These are phyloP conservation scores for Ypsolopha sequella DNA, from an alignment of 2,888 invertebrate genomes.

Conservation along the genomic window DNA sequence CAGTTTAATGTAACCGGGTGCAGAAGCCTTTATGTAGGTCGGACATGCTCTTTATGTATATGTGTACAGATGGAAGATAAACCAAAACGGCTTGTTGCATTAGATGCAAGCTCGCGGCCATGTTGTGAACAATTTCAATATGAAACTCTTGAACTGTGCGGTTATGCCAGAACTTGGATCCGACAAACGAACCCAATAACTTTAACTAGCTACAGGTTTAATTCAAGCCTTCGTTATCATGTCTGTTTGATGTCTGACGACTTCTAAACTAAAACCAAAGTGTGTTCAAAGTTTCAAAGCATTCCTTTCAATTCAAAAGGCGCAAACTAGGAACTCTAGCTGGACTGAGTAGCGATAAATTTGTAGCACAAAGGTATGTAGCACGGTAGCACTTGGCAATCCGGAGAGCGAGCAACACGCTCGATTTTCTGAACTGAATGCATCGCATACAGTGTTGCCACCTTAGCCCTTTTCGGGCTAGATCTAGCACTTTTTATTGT, in stretches of 20 bases:
- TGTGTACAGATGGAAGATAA: no score
- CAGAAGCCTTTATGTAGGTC: no score
- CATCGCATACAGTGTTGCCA: no score
- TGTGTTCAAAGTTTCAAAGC: constrained; percentile 1
- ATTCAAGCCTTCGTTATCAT: no score
- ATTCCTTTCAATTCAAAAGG: neutral
- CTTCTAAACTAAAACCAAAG: no score
- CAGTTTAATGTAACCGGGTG: no score
- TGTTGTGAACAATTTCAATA: constrained; percentile 19
- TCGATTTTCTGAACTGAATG: neutral
- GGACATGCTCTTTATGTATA: no score
- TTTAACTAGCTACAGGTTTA: neutral
- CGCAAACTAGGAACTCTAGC: neutral
- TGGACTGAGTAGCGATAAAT: neutral
- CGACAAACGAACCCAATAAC: neutral
- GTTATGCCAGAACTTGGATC: neutral
- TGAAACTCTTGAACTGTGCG: constrained; percentile 15
- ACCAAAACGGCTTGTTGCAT: no score
- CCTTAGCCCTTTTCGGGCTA: no score
- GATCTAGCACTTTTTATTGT: no score
- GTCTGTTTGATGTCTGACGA: no score
- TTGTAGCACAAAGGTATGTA: neutral
- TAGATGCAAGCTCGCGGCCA: constrained; percentile 13
- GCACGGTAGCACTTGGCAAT: neutral
- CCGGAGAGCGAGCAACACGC: neutral